Evolutionary conservation across 1,140 invertebrate species (phyloP), one percentile per base, ranked within the genome.

Genomic region (Drosophila lowei): DNA sequence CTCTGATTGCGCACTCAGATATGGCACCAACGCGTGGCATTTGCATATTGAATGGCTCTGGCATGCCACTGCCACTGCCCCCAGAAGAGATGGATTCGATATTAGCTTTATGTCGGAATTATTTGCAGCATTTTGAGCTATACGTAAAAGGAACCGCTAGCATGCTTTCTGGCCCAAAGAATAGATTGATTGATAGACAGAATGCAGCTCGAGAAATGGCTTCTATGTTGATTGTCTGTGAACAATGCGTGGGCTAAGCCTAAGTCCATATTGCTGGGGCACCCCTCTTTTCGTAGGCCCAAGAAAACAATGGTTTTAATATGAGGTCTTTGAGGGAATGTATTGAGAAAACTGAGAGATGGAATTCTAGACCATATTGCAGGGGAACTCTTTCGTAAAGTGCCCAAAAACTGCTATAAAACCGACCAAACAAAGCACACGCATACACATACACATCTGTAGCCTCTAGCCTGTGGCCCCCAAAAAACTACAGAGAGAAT

Each of bases 1-100:
- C 70, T 88, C 79, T 86, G 78, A 86, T 83, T 72, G 47, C 23
- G 58, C 83, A 59, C 57, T 48, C 72, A 70, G 72, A 68, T 52
- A 77, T 50, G 53, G 11, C 4, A 46, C 56, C 58, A 71, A 70
- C 47, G 49, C 41, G 63, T 50, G 52, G 43, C 38, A 81, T 79
- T 74, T 79, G 70, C 77, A 79, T 79, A 47, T 62, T 55, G 61
- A 63, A 52, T 57, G 41, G 23, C 15, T 25, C 18, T 2, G 25
- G 5, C 25, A 25, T 25, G 28, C 28, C 7, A 1, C 28, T 1
- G 28, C 28, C 8, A 8, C 30, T 18, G 11, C 11, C 41, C 13
- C 42, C 4, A 67, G 56, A 67, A 68, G 50, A 68, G 61, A 68
- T 62, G 38, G 58, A 72, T 70, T 70, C 74, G 74, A 80, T 56